Base-by-base conservation (phyloP, 1,140 invertebrate genomes). In the Argopecten irradians region DNA sequence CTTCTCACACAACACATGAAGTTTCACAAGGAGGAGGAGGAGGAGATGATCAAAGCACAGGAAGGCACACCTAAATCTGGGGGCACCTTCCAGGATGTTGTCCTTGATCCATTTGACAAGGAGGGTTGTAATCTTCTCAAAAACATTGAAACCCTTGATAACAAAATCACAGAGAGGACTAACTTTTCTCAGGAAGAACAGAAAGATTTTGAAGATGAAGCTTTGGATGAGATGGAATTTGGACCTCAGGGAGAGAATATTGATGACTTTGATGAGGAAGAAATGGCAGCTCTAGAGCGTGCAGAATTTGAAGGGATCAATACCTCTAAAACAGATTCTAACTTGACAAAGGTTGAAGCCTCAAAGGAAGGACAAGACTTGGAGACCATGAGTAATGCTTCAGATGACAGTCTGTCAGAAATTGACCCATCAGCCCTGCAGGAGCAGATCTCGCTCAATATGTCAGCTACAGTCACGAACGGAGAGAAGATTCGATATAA, bases 81-180 rank as follows among this genome's bases (percentile, higher is more conserved):
- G 32, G 32, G 32, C 3, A 82, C 83, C n/a, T 90, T 88, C 71
- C 90, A 93, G 84, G 92, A 93, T 46, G 86, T 93, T 19, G 86
- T 92, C 35, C 89, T 92, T 36, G 93, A 94, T 88, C 92, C 93
- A 83, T 90, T 89, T 41, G 91, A 90, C 91, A 92, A 91, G 19
- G 88, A 89, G 13, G 88, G 87, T 19, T 46, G 84, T 28, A 84
- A 86, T 83, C 87, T 83, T n/a, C 35, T 89, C 35, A 92, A 87
- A 82, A 90, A 35, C 84, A 90, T 87, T 34, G 89, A 91, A 39
- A 87, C 87, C 43, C 82, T 82, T 8, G 89, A 90, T 28, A 34
- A 43, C 36, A 84, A 46, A 34, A 41, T 71, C n/a, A 11, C 55
- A 28, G 55, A 71, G 11, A 71, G 43, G 86, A 82, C 34, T 22